These are phyloP conservation scores for Hypena proboscidalis DNA, from an alignment of 2,888 invertebrate genomes.

Conservation along the genomic window DNA sequence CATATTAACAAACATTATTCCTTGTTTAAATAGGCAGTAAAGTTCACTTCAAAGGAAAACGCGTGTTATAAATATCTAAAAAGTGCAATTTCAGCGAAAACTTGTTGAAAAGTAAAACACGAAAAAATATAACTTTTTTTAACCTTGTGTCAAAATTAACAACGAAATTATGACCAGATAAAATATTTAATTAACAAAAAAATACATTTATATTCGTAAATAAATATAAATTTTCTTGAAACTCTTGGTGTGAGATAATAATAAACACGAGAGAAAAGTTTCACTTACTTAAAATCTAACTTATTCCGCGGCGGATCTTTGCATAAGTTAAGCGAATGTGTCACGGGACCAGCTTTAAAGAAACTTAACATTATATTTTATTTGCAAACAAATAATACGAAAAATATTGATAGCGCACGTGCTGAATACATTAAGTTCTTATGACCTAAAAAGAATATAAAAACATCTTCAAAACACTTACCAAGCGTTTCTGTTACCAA, in stretches of 20 bases:
- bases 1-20: background rate
- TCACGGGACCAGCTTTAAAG: background rate
- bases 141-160: too few relatives aligned
- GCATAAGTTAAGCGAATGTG: slow-evolving; percentile 1
- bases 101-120: too few relatives aligned
- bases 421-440: slow-evolving; percentile 41
- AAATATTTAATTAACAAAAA: too few relatives aligned
- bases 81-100: too few relatives aligned
- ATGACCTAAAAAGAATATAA: slow-evolving; percentile 65
- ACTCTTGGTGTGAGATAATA: background rate
- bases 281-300: slow-evolving; percentile 2
- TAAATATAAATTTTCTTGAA: too few relatives aligned
- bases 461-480: slow-evolving; percentile 50
- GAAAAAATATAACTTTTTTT: too few relatives aligned
- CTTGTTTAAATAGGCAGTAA: too few relatives aligned
- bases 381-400: slow-evolving; percentile 14
- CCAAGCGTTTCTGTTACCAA: slow-evolving; percentile 54
- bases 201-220: too few relatives aligned
- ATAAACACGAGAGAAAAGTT: background rate
- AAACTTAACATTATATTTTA: background rate
- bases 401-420: slow-evolving; percentile 43
- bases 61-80: too few relatives aligned
- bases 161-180: too few relatives aligned
- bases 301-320: background rate
- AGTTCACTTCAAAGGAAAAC: too few relatives aligned